Percentiles rank a stretch among this genome's conserved stretches.
phyloP scores from a whole-genome alignment of 2,888 invertebrate genomes.

The Labia minor region DNA sequence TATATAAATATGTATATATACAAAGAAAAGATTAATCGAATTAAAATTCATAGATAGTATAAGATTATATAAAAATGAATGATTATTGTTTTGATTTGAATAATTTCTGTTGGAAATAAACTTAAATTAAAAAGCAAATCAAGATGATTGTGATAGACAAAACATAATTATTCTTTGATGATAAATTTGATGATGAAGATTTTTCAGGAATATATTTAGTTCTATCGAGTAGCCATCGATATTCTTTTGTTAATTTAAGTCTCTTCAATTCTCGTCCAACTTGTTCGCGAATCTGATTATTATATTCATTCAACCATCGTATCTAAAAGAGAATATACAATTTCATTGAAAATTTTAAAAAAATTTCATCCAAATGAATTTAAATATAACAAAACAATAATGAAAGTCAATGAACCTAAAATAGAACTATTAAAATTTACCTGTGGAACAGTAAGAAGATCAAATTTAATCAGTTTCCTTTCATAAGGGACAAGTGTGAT shows the following conservation, averaged over 20 bases:
- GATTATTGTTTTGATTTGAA: too few relatives aligned
- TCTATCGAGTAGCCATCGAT: constrained; percentile 76
- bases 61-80: too few relatives aligned
- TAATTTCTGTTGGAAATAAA: too few relatives aligned
- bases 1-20: too few relatives aligned
- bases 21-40: too few relatives aligned
- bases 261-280: constrained; percentile 65
- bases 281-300: constrained; percentile 55
- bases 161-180: not conserved
- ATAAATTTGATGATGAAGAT: not conserved
- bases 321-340: constrained; percentile 54
- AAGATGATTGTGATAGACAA: too few relatives aligned
- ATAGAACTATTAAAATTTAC: constrained; percentile 30
- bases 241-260: constrained; percentile 57
- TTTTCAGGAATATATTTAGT: constrained; percentile 55
- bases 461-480: constrained; percentile 67
- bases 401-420: constrained; percentile 15
- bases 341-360: constrained; percentile 21
- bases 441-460: constrained; percentile 49
- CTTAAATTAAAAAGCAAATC: too few relatives aligned
- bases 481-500: constrained; percentile 82
- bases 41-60: too few relatives aligned
- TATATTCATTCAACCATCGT: constrained; percentile 70
- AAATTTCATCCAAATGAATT: constrained; percentile 17
- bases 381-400: constrained; percentile 17